Percentiles rank a stretch among this genome's conserved stretches.
Evolutionary conservation across 2,888 invertebrate species (phyloP).

Genomic region (Drosophila macrospina): DNA sequence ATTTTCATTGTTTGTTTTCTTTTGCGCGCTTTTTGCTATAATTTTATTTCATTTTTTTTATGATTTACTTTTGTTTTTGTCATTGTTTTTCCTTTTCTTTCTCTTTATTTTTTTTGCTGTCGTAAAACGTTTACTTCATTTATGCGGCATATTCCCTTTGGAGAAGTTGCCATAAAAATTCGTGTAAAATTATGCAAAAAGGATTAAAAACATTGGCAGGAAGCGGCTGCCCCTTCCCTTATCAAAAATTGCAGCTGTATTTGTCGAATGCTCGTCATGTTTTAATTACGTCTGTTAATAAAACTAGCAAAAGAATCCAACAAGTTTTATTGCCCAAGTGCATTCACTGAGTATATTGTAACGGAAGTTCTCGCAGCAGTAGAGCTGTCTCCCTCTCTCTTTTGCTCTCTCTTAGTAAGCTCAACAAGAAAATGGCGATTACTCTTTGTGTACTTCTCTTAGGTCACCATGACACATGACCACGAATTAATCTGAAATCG

Average conservation of each 20-base stretch:
- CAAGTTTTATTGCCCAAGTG: conserved; percentile 56
- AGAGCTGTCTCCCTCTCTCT: not conserved
- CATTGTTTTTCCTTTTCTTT: conserved; percentile 29
- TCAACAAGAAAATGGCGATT: conserved; percentile 50
- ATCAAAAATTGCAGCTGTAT: conserved; percentile 51
- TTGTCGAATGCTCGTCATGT: conserved; percentile 55
- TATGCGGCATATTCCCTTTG: conserved; percentile 77
- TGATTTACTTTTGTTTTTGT: conserved; percentile 41
- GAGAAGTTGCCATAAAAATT: conserved; percentile 66
- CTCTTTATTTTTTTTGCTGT: conserved; percentile 35
- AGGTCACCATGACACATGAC: conserved; percentile 55
- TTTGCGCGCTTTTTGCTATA: conserved; percentile 70
- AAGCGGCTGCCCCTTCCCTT: conserved; percentile 34
- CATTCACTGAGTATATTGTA: conserved; percentile 34
- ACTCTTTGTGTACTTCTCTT: conserved; percentile 4
- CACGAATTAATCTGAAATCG: conserved; percentile 66
- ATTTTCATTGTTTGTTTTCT: conserved; percentile 72
- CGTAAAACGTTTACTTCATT: conserved; percentile 80
- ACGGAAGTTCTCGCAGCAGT: not conserved
- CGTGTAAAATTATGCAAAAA: conserved; percentile 79
- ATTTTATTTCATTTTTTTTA: conserved; percentile 52
- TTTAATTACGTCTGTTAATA: conserved; percentile 72
- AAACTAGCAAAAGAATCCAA: conserved; percentile 55
- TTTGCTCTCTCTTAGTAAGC: conserved; percentile 33
- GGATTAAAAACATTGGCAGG: conserved; percentile 72